These are phyloP conservation scores for Sebastes schlegelii DNA, from an alignment of 2,113 vertebrate species.

Conservation along the genomic window DNA sequence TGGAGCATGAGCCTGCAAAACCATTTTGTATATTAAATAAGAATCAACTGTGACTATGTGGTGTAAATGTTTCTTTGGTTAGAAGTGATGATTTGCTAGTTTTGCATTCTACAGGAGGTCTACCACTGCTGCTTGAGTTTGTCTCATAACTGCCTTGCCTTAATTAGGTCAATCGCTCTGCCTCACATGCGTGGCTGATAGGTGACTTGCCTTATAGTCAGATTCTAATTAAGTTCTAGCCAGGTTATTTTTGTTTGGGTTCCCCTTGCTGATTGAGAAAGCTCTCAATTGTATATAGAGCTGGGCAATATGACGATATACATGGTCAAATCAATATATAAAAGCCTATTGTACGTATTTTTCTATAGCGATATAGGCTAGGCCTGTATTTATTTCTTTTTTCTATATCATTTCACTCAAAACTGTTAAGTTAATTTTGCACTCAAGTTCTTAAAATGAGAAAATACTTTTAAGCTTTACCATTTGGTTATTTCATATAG, in stretches of 20 bases:
- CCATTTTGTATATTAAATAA: background rate
- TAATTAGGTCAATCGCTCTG: background rate
- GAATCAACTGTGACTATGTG: background rate
- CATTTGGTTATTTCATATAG: too few relatives aligned
- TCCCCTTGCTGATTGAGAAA: too few relatives aligned
- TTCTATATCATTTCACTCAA: too few relatives aligned
- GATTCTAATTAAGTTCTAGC: conserved; percentile 1
- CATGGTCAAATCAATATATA: too few relatives aligned
- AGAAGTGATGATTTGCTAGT: background rate
- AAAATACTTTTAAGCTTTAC: too few relatives aligned
- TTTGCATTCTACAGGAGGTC: background rate
- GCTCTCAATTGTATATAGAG: too few relatives aligned
- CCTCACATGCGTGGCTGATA: background rate
- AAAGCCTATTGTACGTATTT: too few relatives aligned
- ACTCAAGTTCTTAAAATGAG: too few relatives aligned
- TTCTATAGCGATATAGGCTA: too few relatives aligned
- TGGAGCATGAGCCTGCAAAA: background rate
- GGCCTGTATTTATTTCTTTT: too few relatives aligned
- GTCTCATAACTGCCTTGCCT: background rate
- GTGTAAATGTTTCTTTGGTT: background rate
- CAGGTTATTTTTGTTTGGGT: background rate
- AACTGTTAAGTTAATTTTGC: too few relatives aligned
- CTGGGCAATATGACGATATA: too few relatives aligned
- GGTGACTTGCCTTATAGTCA: background rate
- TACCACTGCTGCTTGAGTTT: background rate